Conservation (phyloP, 2,888 invertebrate genomes). For the Hypomecis atomaria region DNA sequence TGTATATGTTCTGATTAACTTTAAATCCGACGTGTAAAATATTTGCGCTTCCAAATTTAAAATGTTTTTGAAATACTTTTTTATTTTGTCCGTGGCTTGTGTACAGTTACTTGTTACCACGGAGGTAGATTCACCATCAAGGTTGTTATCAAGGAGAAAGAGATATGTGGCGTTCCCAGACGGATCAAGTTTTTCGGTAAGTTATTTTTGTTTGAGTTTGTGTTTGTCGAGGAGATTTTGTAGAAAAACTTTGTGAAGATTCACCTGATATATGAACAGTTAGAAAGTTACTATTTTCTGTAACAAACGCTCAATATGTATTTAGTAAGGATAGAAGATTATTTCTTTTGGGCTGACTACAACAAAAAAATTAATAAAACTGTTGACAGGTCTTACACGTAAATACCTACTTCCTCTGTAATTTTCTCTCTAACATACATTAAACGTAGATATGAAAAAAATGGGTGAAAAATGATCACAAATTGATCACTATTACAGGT, state of each 20-base stretch:
- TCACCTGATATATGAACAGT: no score
- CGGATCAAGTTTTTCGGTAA: conserved; percentile 89
- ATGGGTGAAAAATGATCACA: no score
- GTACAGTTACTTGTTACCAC: conserved; percentile 44
- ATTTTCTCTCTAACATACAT: no score
- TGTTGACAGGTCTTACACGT: no score
- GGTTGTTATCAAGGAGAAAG: conserved; percentile 82
- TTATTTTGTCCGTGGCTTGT: conserved; percentile 38
- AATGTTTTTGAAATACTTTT: conserved; percentile 34
- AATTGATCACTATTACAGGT: no score
- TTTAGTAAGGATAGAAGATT: no score
- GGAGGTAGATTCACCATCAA: conserved; percentile 46
- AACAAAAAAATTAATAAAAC: no score
- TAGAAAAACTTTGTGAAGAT: not conserved
- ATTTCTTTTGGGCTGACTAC: no score
- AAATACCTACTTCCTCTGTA: no score
- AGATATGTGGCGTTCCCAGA: conserved; percentile 89
- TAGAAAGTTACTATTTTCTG: no score
- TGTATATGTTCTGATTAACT: conserved; percentile 23
- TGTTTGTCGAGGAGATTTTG: not conserved
- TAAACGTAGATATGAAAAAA: no score
- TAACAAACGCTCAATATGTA: no score
- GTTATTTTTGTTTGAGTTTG: conserved; percentile 49
- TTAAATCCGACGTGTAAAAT: conserved; percentile 11
- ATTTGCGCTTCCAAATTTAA: conserved; percentile 26